Percentiles rank a stretch among this genome's conserved stretches.
Conservation (phyloP, 2,888 invertebrate genomes). For the Pandemis corylana region DNA sequence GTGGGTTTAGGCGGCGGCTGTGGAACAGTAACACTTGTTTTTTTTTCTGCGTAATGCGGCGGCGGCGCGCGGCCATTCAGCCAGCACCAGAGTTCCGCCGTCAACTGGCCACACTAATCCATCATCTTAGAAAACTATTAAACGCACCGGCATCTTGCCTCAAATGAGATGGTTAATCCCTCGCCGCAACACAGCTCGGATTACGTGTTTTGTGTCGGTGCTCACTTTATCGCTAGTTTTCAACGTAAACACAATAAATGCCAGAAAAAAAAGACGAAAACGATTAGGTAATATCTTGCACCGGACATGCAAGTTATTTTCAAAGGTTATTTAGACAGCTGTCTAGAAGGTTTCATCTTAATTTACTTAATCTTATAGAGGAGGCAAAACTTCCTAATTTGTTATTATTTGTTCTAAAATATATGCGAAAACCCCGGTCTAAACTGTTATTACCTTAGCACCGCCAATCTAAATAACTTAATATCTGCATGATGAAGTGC, state of each 20-base stretch:
- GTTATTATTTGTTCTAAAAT: no score
- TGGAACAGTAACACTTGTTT: slow-evolving; percentile 60
- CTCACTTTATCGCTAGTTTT: slow-evolving; percentile 65
- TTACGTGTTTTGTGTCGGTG: slow-evolving; percentile 75
- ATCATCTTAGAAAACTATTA: slow-evolving; percentile 70
- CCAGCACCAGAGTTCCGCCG: slow-evolving; percentile 51
- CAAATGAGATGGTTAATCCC: slow-evolving; percentile 76
- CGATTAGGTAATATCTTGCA: slow-evolving; percentile 1
- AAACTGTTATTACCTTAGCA: no score
- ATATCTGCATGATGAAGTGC: neutral
- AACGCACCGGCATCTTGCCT: slow-evolving; percentile 72
- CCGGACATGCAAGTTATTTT: slow-evolving; percentile 33
- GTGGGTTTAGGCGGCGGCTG: slow-evolving; percentile 51
- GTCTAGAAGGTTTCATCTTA: no score
- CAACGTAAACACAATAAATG: slow-evolving; percentile 61
- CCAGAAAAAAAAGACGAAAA: slow-evolving; percentile 46
- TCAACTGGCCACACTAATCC: slow-evolving; percentile 75
- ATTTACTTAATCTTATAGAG: no score
- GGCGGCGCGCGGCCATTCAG: slow-evolving; percentile 56
- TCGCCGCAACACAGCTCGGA: slow-evolving; percentile 75
- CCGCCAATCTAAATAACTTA: neutral
- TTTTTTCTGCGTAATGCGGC: slow-evolving; percentile 71
- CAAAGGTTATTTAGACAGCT: neutral
- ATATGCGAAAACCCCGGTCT: no score
- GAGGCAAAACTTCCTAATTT: no score